Conservation (phyloP, 2,797 vertebrate genomes). For the Lepus oiostolus region DNA sequence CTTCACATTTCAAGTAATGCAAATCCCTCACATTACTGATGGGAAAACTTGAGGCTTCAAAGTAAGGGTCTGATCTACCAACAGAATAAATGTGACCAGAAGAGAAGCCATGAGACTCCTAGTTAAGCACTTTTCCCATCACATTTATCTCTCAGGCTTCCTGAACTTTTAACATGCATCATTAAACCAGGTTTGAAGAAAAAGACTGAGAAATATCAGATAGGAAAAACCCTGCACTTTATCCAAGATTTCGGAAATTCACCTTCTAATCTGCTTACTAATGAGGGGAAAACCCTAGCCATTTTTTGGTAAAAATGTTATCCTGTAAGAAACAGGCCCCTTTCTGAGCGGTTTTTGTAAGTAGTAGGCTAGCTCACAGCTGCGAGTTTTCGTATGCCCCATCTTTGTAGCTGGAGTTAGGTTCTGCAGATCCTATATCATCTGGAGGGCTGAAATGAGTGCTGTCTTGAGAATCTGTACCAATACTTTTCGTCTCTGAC, state of each 20-base stretch:
- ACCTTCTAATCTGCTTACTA: slow-evolving; percentile 58
- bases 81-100: background rate
- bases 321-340: slow-evolving; percentile 51
- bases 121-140: background rate
- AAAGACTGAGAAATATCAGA: slow-evolving; percentile 66
- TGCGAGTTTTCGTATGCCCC: slow-evolving; percentile 28
- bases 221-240: slow-evolving; percentile 64
- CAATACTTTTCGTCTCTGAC: slow-evolving; percentile 88
- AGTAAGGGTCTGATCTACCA: background rate
- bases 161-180: slow-evolving; percentile 4
- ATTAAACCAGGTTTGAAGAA: slow-evolving; percentile 21
- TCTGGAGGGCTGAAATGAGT: slow-evolving; percentile 85
- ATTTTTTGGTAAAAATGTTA: slow-evolving; percentile 67
- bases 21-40: slow-evolving; percentile 18
- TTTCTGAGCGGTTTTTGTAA: slow-evolving; percentile 60
- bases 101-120: background rate
- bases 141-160: background rate
- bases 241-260: slow-evolving; percentile 80
- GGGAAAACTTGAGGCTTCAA: background rate
- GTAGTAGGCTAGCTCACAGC: slow-evolving; percentile 4
- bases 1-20: background rate
- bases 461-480: slow-evolving; percentile 89
- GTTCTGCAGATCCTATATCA: slow-evolving; percentile 81
- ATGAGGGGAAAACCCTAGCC: slow-evolving; percentile 52
- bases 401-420: slow-evolving; percentile 41